A percentile compares a stretch with the other conserved stretches of the same genome.
Evolutionary conservation across 2,888 invertebrate genomes (phyloP).

Genomic region (Protodeltote pygarga): DNA sequence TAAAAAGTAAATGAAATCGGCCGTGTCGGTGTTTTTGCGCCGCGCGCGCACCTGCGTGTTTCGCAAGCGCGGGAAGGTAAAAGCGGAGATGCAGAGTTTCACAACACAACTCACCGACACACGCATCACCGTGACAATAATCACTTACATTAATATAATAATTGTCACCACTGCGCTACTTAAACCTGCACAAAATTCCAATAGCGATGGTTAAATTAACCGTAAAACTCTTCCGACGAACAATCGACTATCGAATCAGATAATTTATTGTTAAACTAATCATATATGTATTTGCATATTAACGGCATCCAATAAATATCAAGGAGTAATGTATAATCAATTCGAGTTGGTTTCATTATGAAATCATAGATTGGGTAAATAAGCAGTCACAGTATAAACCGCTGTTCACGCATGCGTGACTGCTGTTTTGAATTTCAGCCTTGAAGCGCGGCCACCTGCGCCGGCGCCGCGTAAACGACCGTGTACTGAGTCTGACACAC

Average conservation of each 20-base stretch:
- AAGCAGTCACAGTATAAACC: constrained; percentile 63
- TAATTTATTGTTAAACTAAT: constrained; percentile 6
- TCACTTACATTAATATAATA: constrained; percentile 34
- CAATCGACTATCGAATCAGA: neutral
- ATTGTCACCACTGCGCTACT: constrained; percentile 7
- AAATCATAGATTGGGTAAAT: constrained; percentile 61
- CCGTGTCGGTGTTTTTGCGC: constrained; percentile 81
- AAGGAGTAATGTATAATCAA: constrained; percentile 3
- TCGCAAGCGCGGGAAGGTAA: constrained; percentile 85
- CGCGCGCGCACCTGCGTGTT: constrained; percentile 88
- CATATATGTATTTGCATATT: constrained; percentile 15
- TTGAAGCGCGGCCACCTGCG: constrained; percentile 88
- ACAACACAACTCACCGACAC: constrained; percentile 77
- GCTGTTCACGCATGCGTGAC: constrained; percentile 84
- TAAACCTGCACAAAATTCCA: constrained; percentile 2
- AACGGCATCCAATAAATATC: constrained; percentile 15
- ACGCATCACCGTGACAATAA: constrained; percentile 57
- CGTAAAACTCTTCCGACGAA: constrained; percentile 6
- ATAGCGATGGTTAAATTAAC: constrained; percentile 4
- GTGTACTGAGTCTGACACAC: constrained; percentile 83
- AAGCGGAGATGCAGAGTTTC: constrained; percentile 85
- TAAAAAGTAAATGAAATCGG: constrained; percentile 84
- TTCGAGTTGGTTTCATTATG: constrained; percentile 7
- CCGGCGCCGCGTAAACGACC: constrained; percentile 88
- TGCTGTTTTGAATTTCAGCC: constrained; percentile 87